phyloP scores from a whole-genome alignment of 2,888 invertebrate genomes.

The Daptonema setosum region DNA sequence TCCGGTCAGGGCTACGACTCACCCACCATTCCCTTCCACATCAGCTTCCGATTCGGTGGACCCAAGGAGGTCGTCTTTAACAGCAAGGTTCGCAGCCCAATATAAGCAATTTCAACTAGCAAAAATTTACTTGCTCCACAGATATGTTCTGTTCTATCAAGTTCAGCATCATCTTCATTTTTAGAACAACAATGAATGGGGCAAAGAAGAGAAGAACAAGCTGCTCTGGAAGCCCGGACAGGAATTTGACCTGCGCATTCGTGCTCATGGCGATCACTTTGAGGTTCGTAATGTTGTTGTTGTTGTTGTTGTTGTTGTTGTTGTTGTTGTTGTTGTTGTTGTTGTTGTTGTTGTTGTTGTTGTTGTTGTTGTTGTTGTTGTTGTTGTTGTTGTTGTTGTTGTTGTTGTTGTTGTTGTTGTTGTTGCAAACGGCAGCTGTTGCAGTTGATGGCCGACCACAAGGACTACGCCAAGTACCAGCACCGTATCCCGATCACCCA shows the following conservation, averaged over 20 bases:
- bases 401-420: no score
- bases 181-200: slow-evolving; percentile 18
- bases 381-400: no score
- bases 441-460: slow-evolving; percentile 16
- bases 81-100: no score
- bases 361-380: no score
- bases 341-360: no score
- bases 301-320: no score
- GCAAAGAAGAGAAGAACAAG: slow-evolving; percentile 21
- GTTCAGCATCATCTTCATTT: no score
- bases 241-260: slow-evolving; percentile 21
- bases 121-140: no score
- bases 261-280: slow-evolving; percentile 19
- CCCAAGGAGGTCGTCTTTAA: slow-evolving; percentile 5
- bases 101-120: no score
- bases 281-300: slow-evolving; percentile 11
- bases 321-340: no score
- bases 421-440: no score
- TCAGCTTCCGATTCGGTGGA: slow-evolving; percentile 20
- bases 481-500: slow-evolving; percentile 16
- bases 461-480: slow-evolving; percentile 19
- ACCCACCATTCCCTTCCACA: slow-evolving; percentile 15
- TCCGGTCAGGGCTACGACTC: not conserved
- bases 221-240: slow-evolving; percentile 17
- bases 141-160: no score